These are phyloP conservation scores for Quadroppia sp. DNA, from an alignment of 2,888 invertebrate genomes.

Conservation along the genomic window DNA sequence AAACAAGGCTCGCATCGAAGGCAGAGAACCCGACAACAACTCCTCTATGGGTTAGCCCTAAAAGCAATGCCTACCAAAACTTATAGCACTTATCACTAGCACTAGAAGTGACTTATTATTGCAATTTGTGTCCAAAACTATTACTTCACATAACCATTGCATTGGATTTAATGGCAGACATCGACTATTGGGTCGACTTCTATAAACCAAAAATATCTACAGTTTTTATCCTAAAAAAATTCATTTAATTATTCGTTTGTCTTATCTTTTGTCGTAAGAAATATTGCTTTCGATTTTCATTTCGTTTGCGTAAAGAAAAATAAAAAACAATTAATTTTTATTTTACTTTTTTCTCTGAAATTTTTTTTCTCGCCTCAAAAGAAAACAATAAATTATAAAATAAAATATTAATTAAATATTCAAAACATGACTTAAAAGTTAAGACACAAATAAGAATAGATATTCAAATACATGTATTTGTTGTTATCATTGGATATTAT, in stretches of 20 bases:
- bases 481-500: too few relatives aligned
- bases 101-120: constrained; percentile 24
- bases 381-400: background rate
- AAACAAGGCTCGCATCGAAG: background rate
- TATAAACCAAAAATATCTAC: too few relatives aligned
- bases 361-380: background rate
- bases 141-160: background rate
- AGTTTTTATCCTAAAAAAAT: too few relatives aligned
- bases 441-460: too few relatives aligned
- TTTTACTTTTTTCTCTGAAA: background rate
- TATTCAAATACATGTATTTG: too few relatives aligned
- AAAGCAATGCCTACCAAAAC: background rate
- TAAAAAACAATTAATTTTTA: background rate
- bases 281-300: background rate
- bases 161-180: background rate
- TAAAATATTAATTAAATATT: constrained; percentile 16
- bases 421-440: constrained; percentile 8
- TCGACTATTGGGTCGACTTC: background rate
- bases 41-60: too few relatives aligned
- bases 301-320: background rate
- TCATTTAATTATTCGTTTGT: too few relatives aligned
- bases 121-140: background rate
- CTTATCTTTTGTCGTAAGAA: background rate
- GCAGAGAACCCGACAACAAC: background rate
- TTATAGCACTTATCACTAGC: background rate